Evolutionary conservation across 1,140 invertebrate species (phyloP), one percentile per base, ranked within the genome.

Genomic region (Aphis gossypii): DNA sequence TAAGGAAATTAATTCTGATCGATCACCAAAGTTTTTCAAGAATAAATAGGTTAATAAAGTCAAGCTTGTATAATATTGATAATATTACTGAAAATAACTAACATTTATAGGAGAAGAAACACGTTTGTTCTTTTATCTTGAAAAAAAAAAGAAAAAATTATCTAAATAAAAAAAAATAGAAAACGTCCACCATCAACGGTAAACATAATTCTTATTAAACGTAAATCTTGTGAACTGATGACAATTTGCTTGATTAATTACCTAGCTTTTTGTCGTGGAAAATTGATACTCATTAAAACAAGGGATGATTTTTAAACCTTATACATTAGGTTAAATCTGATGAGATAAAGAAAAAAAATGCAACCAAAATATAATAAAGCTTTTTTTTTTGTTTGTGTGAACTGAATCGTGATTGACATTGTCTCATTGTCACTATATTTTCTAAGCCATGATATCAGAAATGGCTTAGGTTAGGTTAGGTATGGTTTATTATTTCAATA

Each of bases 211-310:
- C n/a, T 54, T 51, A 88, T 56, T 54, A 56, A 90, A 38, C 35
- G 35, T 60, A 54, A 56, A 90, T 54, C 35, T 51, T 54, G 23
- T 56, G 11, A 11, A 56, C 48, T 18, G 35, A 54, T 14, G 51
- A 90, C 35, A 90, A 90, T 90, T 90, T 56, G 21, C 51, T 56
- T 90, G 88, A 90, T 90, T 88, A 90, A 90, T 90, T 90, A 90
- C 88, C 35, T 51, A 41, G 88, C 21, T 56, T 90, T 90, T 56
- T 90, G 35, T 90, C 48, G 88, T 30, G 51, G 88, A 90, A 90
- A 90, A 90, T 90, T 56, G 35, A 89, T 56, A 35, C 51, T 90
- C 51, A 56, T 56, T 54, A 90, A 90, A 90, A 56, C 35, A n/a
- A 51, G 8, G n/a, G 25, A 88, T 51, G 46, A 9, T 88, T 88